Conservation (phyloP, 2,797 vertebrate genomes). For the Hydrocynus forskahlii region DNA sequence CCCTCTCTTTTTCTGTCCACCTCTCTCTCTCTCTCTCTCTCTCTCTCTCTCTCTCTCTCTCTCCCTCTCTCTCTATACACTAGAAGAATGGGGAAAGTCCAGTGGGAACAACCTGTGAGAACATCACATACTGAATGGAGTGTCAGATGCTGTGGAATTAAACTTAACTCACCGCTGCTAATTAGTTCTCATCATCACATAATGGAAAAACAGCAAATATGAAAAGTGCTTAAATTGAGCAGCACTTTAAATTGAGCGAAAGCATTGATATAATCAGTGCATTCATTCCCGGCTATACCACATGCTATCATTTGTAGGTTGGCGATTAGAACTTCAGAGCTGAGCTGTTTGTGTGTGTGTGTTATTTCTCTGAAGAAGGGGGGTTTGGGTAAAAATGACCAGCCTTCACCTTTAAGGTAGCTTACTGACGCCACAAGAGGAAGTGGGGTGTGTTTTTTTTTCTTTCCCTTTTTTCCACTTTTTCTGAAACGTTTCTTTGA, state of each 20-base stretch:
- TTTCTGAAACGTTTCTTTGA: constrained; percentile 59
- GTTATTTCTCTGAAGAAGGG: constrained; percentile 34
- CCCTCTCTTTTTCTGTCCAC: too few species aligned
- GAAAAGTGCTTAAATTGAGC: constrained; percentile 20
- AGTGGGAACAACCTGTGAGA: constrained; percentile 25
- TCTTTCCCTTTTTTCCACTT: constrained; percentile 54
- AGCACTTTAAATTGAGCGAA: background rate
- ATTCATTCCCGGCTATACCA: constrained; percentile 9
- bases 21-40: too few species aligned
- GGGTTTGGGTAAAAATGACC: constrained; percentile 30
- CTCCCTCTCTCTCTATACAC: constrained; percentile 7
- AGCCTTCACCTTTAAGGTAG: constrained; percentile 55
- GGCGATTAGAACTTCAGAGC: constrained; percentile 18
- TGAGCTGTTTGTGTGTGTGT: constrained; percentile 37
- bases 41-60: constrained; percentile 10
- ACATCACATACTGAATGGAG: constrained; percentile 22
- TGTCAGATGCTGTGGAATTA: constrained; percentile 14
- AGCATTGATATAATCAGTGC: constrained; percentile 4
- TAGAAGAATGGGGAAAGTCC: constrained; percentile 18
- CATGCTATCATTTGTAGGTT: constrained; percentile 27
- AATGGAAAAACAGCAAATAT: constrained; percentile 30
- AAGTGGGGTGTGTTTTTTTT: constrained; percentile 56
- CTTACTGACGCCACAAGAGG: constrained; percentile 58
- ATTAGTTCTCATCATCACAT: constrained; percentile 23
- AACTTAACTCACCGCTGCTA: constrained; percentile 20